A percentile compares a stretch with the other conserved stretches of the same genome.
These are phyloP conservation scores for Pseudopleuronectes americanus DNA, from an alignment of 2,797 vertebrate genomes.

Conservation along the genomic window DNA sequence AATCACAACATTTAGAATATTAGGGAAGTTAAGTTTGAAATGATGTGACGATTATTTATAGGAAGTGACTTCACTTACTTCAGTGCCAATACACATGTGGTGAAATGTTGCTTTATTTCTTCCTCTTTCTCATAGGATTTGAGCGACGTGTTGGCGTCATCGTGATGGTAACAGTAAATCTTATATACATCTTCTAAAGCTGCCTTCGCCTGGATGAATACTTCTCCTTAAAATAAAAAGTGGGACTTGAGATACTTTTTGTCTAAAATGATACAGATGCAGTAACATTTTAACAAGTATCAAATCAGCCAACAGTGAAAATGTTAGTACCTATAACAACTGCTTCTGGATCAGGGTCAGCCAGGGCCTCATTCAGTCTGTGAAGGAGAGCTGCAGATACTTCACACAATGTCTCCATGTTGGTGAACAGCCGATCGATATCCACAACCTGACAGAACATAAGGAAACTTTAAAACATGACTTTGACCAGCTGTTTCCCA, in stretches of 20 bases:
- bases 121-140: constrained; percentile 94
- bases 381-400: constrained; percentile 91
- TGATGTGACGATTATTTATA: background rate
- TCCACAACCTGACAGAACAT: constrained; percentile 87
- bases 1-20: background rate
- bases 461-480: background rate
- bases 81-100: constrained; percentile 88
- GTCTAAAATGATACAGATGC: background rate
- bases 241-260: background rate
- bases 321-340: constrained; percentile 89
- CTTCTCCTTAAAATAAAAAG: constrained; percentile 84
- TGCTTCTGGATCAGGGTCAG: constrained; percentile 88
- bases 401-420: constrained; percentile 92
- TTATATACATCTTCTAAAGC: constrained; percentile 95
- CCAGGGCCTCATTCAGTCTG: constrained; percentile 87
- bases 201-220: constrained; percentile 93
- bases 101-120: constrained; percentile 91
- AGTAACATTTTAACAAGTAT: background rate
- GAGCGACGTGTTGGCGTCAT: constrained; percentile 90
- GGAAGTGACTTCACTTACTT: constrained; percentile 85
- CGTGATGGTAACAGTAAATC: constrained; percentile 96
- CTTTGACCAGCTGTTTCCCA: background rate
- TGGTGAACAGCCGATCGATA: constrained; percentile 93
- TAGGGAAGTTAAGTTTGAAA: background rate
- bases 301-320: background rate